Conservation (phyloP, 2,888 invertebrate genomes). For the Cryptophagus acutangulus region DNA sequence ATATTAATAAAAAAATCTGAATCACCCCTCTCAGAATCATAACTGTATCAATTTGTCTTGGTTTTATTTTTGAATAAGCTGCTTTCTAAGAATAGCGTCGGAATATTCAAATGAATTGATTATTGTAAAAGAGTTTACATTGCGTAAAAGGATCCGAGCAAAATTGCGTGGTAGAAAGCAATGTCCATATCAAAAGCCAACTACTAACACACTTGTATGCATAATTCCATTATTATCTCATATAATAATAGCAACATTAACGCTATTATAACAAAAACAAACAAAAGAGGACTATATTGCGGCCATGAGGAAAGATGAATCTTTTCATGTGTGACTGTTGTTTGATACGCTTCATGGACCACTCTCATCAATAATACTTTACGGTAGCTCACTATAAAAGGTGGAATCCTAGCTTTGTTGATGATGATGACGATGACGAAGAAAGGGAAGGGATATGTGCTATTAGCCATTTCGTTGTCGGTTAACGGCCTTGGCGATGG, state of each 20-base stretch:
- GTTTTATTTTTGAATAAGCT: too few relatives aligned
- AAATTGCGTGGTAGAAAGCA: too few relatives aligned
- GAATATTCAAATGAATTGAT: too few relatives aligned
- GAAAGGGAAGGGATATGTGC: not conserved
- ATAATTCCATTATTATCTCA: not conserved
- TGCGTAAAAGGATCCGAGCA: too few relatives aligned
- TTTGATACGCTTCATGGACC: conserved; percentile 8
- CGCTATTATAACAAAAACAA: conserved; percentile 5
- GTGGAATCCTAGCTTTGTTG: conserved; percentile 2
- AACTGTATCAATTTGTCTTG: too few relatives aligned
- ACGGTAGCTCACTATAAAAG: not conserved
- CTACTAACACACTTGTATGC: not conserved
- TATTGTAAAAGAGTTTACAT: too few relatives aligned
- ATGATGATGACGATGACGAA: not conserved
- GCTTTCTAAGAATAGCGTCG: too few relatives aligned
- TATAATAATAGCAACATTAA: not conserved
- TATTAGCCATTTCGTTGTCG: conserved; percentile 1
- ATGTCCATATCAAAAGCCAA: too few relatives aligned
- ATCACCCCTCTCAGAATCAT: too few relatives aligned
- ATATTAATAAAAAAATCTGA: too few relatives aligned
- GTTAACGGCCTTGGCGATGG: conserved; percentile 4
- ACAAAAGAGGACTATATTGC: conserved; percentile 3
- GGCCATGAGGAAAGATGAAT: conserved; percentile 7
- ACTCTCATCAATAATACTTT: conserved; percentile 5
- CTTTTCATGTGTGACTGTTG: conserved; percentile 5